These are phyloP conservation scores for Sternarchorhynchus goeldii DNA, from an alignment of 2,797 vertebrate genomes.

Conservation along the genomic window DNA sequence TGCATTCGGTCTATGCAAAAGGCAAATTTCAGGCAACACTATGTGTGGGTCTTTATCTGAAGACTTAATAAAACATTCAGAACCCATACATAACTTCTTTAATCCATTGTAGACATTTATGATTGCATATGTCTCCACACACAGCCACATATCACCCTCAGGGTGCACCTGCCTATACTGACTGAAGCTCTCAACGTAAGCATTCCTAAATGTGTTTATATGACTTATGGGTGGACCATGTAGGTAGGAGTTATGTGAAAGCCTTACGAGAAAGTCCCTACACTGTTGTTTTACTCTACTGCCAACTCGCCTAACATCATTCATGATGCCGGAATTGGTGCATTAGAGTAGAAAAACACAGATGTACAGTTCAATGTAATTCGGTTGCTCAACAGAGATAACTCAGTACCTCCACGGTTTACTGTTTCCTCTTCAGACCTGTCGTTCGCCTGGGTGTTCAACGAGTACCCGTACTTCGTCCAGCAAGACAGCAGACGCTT, in stretches of 20 bases:
- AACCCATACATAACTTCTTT: not conserved
- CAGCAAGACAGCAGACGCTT: constrained; percentile 93
- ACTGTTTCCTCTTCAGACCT: constrained; percentile 71
- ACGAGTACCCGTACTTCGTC: constrained; percentile 90
- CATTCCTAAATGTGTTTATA: not conserved
- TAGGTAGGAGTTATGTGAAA: not conserved
- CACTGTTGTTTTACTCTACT: too few relatives aligned
- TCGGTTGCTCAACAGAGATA: not conserved
- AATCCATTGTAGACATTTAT: not conserved
- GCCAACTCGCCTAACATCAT: too few relatives aligned
- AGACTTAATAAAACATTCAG: constrained; percentile 1
- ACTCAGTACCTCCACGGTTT: not conserved
- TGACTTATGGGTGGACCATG: not conserved
- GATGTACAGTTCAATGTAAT: constrained; percentile 3
- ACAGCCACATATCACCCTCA: too few relatives aligned
- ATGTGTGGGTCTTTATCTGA: not conserved
- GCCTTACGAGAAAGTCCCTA: not conserved
- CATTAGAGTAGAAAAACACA: not conserved
- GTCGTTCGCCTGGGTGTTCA: constrained; percentile 93
- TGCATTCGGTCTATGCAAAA: not conserved
- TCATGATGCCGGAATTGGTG: not conserved
- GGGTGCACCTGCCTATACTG: not conserved
- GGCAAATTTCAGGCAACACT: not conserved
- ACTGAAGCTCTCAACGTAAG: not conserved
- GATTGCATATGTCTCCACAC: not conserved